Evolutionary conservation across 2,113 vertebrate species (phyloP).

Genomic region (Beaufortia kweichowensis): DNA sequence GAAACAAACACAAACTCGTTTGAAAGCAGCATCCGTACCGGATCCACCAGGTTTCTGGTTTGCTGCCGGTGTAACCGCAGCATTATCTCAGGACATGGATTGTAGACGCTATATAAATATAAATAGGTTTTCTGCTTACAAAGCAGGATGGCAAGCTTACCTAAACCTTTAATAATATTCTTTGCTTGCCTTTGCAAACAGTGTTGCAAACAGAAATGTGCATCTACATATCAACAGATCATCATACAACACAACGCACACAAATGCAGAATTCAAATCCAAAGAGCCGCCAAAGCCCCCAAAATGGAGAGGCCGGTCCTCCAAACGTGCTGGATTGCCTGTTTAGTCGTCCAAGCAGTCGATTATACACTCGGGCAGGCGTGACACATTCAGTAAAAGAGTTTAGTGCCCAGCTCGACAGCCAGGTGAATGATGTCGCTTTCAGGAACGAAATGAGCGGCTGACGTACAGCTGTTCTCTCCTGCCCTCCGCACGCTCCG

Average conservation of each 20-base stretch:
- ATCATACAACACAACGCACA: background rate
- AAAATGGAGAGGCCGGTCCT: conserved; percentile 18
- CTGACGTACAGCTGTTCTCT: conserved; percentile 51
- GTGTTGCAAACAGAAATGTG: no score
- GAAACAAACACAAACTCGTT: background rate
- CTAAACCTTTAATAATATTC: background rate
- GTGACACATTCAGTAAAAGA: conserved; percentile 44
- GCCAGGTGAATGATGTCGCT: conserved; percentile 43
- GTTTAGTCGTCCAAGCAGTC: conserved; percentile 52
- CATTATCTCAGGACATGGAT: background rate
- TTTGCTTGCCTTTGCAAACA: background rate
- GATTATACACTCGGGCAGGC: conserved; percentile 54
- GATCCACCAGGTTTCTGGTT: background rate
- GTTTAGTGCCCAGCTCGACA: conserved; percentile 45
- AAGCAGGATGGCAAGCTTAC: background rate
- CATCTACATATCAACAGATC: background rate
- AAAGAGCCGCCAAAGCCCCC: conserved; percentile 7
- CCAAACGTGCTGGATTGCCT: conserved; percentile 48
- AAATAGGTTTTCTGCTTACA: no score
- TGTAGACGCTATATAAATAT: background rate
- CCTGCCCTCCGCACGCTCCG: conserved; percentile 38
- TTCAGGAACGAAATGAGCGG: conserved; percentile 25
- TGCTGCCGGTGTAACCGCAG: background rate
- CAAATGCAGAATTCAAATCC: background rate
- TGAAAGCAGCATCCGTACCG: background rate